A percentile compares a stretch with the other conserved stretches of the same genome.
These are phyloP conservation scores for Physeter macrocephalus DNA, from an alignment of 2,113 vertebrate species.

Conservation along the genomic window DNA sequence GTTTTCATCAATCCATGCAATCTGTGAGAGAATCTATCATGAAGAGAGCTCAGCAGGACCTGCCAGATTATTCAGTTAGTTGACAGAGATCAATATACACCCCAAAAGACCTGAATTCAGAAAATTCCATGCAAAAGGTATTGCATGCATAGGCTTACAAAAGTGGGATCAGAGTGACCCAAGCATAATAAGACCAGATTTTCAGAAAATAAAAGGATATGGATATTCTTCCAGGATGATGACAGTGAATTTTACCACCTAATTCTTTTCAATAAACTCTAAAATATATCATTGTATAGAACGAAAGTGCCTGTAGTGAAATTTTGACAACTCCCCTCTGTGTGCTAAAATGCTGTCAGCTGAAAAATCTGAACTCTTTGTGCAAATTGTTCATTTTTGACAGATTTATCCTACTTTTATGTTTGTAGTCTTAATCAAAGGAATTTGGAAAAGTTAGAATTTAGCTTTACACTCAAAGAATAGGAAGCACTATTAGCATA, in stretches of 20 bases:
- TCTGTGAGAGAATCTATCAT: not conserved
- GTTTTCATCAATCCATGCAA: slow-evolving; percentile 48
- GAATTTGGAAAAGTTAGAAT: slow-evolving; percentile 53
- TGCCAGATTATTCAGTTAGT: not conserved
- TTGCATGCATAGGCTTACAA: not conserved
- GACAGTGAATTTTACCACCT: slow-evolving; percentile 46
- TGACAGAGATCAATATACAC: not conserved
- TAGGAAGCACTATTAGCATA: not conserved
- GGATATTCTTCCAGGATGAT: not conserved
- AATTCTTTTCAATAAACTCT: slow-evolving; percentile 51
- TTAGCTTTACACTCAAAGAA: slow-evolving; percentile 21
- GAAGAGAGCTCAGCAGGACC: not conserved
- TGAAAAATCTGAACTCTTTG: slow-evolving; percentile 69
- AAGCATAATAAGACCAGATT: not conserved
- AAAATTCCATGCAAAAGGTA: not conserved
- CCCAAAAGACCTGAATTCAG: not conserved
- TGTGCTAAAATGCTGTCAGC: slow-evolving; percentile 75
- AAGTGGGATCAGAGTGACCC: not conserved
- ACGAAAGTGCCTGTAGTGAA: slow-evolving; percentile 66
- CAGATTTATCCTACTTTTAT: slow-evolving; percentile 68
- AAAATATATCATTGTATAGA: slow-evolving; percentile 69
- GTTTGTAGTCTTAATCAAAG: slow-evolving; percentile 71
- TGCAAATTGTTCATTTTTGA: slow-evolving; percentile 72
- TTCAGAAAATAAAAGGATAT: slow-evolving; percentile 47
- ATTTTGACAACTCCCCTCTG: slow-evolving; percentile 78